Conservation (phyloP, 2,797 vertebrate genomes). For the Hyperoplus immaculatus region DNA sequence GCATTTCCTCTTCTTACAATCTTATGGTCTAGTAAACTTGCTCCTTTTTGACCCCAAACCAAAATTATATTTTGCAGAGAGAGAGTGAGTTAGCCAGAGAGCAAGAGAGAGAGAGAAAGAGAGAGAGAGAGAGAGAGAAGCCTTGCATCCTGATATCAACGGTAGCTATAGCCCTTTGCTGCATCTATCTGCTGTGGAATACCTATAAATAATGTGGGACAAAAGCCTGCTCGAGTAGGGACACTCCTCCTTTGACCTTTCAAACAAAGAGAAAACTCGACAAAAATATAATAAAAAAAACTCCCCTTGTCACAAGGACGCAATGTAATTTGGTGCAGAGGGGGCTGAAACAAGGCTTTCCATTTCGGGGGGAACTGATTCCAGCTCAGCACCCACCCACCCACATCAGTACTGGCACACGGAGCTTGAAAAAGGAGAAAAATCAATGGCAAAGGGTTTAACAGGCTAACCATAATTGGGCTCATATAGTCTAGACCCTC, state of each 20-base stretch:
- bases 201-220: conserved; percentile 78
- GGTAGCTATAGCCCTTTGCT: conserved; percentile 29
- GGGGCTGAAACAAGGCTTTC: conserved; percentile 71
- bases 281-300: conserved; percentile 68
- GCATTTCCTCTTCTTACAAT: conserved; percentile 5
- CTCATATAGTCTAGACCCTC: conserved; percentile 56
- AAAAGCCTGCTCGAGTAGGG: conserved; percentile 57
- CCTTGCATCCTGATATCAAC: conserved; percentile 52
- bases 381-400: conserved; percentile 52
- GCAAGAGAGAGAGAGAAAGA: no score
- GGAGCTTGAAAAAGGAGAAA: conserved; percentile 62
- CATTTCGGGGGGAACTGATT: conserved; percentile 66
- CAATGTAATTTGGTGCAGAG: conserved; percentile 74
- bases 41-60: conserved; percentile 44
- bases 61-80: conserved; percentile 54
- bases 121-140: not conserved
- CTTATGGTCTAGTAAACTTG: not conserved
- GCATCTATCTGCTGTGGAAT: conserved; percentile 49
- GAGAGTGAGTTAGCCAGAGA: not conserved
- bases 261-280: conserved; percentile 67
- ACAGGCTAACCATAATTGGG: conserved; percentile 74
- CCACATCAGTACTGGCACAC: conserved; percentile 56
- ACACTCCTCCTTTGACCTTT: conserved; percentile 76
- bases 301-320: conserved; percentile 82
- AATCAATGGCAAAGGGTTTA: conserved; percentile 77